These are phyloP conservation scores for Trogon melanurus DNA, from an alignment of 2,113 vertebrate species.

Conservation along the genomic window DNA sequence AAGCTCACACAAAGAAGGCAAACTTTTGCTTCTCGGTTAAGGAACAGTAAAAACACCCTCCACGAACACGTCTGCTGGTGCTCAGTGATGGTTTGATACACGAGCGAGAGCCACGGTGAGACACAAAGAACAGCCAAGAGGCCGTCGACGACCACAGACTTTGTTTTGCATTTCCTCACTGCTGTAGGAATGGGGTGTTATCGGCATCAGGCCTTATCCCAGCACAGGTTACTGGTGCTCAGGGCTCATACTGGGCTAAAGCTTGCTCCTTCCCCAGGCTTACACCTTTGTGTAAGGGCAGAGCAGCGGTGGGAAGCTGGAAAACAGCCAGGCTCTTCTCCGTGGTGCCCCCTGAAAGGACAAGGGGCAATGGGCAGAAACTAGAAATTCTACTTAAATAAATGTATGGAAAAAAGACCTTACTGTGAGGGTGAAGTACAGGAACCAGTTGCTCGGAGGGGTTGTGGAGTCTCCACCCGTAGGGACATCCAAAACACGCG, in stretches of 20 bases:
- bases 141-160: background rate
- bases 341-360: background rate
- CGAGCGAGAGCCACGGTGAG: rapidly evolving
- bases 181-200: background rate
- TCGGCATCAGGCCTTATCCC: background rate
- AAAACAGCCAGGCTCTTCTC: background rate
- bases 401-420: rapidly evolving
- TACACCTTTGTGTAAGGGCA: background rate
- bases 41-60: background rate
- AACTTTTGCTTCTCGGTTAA: conserved; percentile 2
- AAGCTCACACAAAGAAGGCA: background rate
- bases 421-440: background rate
- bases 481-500: rapidly evolving
- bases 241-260: background rate
- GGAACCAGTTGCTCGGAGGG: background rate
- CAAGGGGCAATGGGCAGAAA: background rate
- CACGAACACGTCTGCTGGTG: background rate
- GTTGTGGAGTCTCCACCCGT: background rate
- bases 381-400: background rate
- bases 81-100: background rate
- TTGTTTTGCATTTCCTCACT: background rate
- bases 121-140: background rate
- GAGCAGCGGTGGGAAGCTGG: background rate
- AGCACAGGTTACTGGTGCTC: background rate
- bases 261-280: background rate